Evolutionary conservation across 2,888 invertebrate species (phyloP), one percentile per base, ranked within the genome.

Genomic region (Axea sp.): DNA sequence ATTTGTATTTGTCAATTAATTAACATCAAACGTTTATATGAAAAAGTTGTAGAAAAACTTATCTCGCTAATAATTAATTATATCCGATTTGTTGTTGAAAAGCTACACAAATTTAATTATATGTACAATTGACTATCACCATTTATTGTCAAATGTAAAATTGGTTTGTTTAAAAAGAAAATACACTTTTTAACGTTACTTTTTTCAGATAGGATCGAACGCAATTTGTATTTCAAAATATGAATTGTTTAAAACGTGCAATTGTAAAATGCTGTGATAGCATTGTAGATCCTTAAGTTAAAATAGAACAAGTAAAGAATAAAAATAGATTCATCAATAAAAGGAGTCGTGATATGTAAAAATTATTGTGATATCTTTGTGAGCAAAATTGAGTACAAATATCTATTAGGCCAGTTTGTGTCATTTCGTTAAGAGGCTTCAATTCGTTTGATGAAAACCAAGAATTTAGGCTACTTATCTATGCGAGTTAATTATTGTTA

Each of bases 91-190:
- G 7, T 26, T 33, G 1, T 43, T 26, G 4, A 4, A 24, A 28
- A 28, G 14, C 4, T 14, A 26, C 35, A 35, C 7, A 33, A 33
- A 49, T 31, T 15, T 9, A 19, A 49, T 9, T 9, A 26, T 8
- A 26, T 15, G 7, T 15, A 22, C 6, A 55, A 55, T 55, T 41
- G 39, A 55, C 55, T 55, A n/a, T 30, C n/a, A 31, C 22, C 12
- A 19, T 55, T 55, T 55, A 55, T 55, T 55, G 55, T 55, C 55
- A n/a, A 55, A 41, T 55, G 28, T 6, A 41, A 41, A 55, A 6
- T 17, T 30, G 0, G 8, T 39, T 43, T n/a, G n/a, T n/a, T n/a
- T n/a, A n/a, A n/a, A n/a, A n/a, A n/a, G n/a, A n/a, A n/a, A n/a
- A n/a, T n/a, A n/a, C n/a, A n/a, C n/a, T n/a, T n/a, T 31, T 12